A percentile compares a stretch with the other conserved stretches of the same genome.
phyloP scores from a whole-genome alignment of 1,140 invertebrate genomes.

The Diprion similis region DNA sequence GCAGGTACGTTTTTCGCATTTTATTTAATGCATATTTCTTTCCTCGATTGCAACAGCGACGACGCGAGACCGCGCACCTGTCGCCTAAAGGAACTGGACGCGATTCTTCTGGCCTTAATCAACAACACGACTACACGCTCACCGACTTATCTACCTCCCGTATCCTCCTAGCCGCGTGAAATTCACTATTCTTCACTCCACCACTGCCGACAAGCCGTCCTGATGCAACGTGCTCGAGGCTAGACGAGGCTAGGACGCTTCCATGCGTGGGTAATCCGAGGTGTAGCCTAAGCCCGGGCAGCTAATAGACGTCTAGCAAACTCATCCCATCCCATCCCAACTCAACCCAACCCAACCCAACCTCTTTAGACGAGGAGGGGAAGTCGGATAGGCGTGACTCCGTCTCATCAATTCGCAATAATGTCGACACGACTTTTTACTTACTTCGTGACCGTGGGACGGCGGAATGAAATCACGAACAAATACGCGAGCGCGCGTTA shows the following conservation, averaged over 20 bases:
- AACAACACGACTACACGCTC: background rate
- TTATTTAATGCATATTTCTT: background rate
- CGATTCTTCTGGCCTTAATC: background rate
- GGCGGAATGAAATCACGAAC: background rate
- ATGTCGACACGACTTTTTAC: constrained; percentile 7
- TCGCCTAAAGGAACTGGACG: background rate
- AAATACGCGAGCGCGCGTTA: background rate
- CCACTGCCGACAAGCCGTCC: background rate
- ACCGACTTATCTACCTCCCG: background rate
- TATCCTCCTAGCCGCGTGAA: background rate
- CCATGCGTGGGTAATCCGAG: background rate
- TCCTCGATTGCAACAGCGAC: background rate
- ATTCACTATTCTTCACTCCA: background rate
- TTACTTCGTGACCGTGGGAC: background rate
- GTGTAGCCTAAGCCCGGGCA: background rate
- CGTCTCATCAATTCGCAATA: constrained; percentile 2
- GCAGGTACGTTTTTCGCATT: background rate
- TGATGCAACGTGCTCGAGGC: too few species aligned
- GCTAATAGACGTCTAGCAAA: background rate
- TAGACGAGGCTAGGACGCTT: background rate
- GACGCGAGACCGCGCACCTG: background rate
- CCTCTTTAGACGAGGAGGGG: background rate
- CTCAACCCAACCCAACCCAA: background rate
- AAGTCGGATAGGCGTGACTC: background rate
- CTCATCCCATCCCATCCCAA: too few species aligned